Conservation (phyloP, 1,140 invertebrate species). For the Hesperophylax magnus region DNA sequence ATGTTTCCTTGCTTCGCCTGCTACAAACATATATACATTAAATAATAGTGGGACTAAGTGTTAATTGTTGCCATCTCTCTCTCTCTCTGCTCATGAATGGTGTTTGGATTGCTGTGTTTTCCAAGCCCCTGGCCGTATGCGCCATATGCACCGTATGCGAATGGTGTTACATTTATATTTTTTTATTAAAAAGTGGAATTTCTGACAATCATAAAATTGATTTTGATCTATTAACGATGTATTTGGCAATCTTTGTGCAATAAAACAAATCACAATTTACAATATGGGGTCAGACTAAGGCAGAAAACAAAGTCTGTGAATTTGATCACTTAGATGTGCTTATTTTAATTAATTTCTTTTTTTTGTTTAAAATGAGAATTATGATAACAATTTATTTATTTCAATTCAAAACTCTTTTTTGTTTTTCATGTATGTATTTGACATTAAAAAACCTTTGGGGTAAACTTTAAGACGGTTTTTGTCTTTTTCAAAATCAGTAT, state of each 20-base stretch:
- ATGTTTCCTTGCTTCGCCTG: not conserved
- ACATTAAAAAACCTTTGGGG: too few relatives aligned
- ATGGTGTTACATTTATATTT: not conserved
- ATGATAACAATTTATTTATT: too few relatives aligned
- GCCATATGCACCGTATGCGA: not conserved
- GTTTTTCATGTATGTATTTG: too few relatives aligned
- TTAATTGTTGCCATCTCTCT: conserved; percentile 27
- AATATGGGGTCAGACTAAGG: too few relatives aligned
- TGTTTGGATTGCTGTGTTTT: conserved; percentile 42
- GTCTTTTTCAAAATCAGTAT: not conserved
- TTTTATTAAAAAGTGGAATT: not conserved
- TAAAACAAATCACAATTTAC: too few relatives aligned
- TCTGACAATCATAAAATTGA: not conserved
- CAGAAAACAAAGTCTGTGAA: too few relatives aligned
- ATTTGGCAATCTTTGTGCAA: not conserved
- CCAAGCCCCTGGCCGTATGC: not conserved
- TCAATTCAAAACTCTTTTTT: too few relatives aligned
- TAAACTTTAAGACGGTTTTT: too few relatives aligned
- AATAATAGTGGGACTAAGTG: not conserved
- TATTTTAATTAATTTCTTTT: too few relatives aligned
- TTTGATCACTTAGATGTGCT: too few relatives aligned
- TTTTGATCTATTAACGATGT: not conserved
- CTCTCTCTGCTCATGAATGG: conserved; percentile 45
- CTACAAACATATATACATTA: too few relatives aligned
- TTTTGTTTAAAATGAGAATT: too few relatives aligned